Evolutionary conservation across 1,140 invertebrate species (phyloP), one percentile per base, ranked within the genome.

Genomic region (Stegodyphus dumicola): DNA sequence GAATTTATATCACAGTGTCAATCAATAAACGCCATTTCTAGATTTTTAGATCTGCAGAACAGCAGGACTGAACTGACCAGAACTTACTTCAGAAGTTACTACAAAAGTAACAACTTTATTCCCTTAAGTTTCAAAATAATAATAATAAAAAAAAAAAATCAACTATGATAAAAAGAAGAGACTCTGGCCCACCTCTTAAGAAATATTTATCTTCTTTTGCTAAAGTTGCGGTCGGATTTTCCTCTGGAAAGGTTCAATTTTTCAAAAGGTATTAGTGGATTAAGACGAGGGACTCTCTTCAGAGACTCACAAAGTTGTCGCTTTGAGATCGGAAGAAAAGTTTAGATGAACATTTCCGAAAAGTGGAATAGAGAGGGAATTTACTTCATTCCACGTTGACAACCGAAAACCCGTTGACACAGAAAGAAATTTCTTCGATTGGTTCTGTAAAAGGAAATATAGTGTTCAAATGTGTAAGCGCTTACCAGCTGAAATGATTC

Each of bases 201-300:
- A 84, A 76, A 84, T 73, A 84, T 84, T 84, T 76, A 84, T 84
- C 81, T 84, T 84, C 73, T 84, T 76, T 84, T 84, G 33, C 76
- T 84, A 73, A 84, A 84, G 81, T 84, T 84, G 73, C n/a, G 49
- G 70, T 9, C 18, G 81, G 70, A 84, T 84, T 56, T 74, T 65
- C 33, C 51, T n/a, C 65, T 11, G 51, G 81, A 84, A 76, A 84
- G 81, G 73, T 48, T 73, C 74, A 84, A 84, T 84, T 75, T 84
- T 84, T 84, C 81, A 84, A 84, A 74, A 77, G 81, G 81, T 84
- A 84, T 84, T 84, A 84, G 73, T 84, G 81, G 81, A 84, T 84
- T 84, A 84, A 51, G 81, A 3, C 33, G 33, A 33, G 33, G 33
- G 3, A 33, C 33, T 33, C 1, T 33, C 1, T 33, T 33, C 3